phyloP scores from a whole-genome alignment of 2,888 invertebrate genomes.

The Orthosia incerta region DNA sequence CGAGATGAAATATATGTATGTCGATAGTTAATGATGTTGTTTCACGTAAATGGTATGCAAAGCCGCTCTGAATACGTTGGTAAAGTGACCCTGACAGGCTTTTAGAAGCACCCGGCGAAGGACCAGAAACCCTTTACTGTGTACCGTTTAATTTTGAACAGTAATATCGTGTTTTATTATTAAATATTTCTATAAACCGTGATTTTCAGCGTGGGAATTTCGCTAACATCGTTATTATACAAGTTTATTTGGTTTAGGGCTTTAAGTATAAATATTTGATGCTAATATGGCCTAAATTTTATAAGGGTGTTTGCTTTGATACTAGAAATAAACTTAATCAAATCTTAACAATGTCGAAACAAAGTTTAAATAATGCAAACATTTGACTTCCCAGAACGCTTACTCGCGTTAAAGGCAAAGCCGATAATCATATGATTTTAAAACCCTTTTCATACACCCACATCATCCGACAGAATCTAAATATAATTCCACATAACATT shows the following conservation, averaged over 20 bases:
- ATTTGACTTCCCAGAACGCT: not conserved
- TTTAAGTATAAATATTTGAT: slow-evolving; percentile 10
- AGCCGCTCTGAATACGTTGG: slow-evolving; percentile 59
- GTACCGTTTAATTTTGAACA: slow-evolving; percentile 60
- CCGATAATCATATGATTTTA: not conserved
- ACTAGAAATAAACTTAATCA: not conserved
- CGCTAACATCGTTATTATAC: slow-evolving; percentile 28
- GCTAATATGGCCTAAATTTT: not conserved
- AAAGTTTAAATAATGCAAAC: not conserved
- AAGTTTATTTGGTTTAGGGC: slow-evolving; percentile 28
- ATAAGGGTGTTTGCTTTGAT: not conserved
- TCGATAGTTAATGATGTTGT: slow-evolving; percentile 60
- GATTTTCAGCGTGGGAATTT: slow-evolving; percentile 43
- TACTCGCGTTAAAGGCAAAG: not conserved
- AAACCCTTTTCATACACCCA: not conserved
- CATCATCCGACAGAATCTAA: slow-evolving; percentile 18
- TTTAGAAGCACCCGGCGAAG: slow-evolving; percentile 69
- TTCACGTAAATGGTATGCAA: slow-evolving; percentile 61
- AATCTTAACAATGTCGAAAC: not conserved
- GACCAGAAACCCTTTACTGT: slow-evolving; percentile 35
- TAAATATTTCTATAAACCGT: slow-evolving; percentile 52
- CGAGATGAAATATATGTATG: slow-evolving; percentile 40
- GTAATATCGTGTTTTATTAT: slow-evolving; percentile 51
- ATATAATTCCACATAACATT: slow-evolving; percentile 20
- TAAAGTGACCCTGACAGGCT: slow-evolving; percentile 74